Percentiles rank a stretch among this genome's conserved stretches.
Conservation (phyloP, 2,797 vertebrate genomes). For the Cyclopterus lumpus region DNA sequence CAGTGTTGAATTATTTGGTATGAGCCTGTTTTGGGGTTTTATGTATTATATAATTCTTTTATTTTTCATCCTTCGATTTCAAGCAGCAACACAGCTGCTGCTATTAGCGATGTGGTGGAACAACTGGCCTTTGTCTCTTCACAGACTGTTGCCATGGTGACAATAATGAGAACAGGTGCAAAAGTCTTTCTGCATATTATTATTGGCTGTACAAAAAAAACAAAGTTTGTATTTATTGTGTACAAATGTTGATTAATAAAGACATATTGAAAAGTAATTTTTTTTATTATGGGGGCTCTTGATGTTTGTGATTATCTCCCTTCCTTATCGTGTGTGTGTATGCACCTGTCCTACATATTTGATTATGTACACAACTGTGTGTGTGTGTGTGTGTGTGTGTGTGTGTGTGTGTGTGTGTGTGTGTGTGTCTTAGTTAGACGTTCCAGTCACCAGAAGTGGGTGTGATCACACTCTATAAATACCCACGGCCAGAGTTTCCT, state of each 20-base stretch:
- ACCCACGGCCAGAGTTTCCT: constrained; percentile 63
- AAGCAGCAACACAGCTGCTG: constrained; percentile 90
- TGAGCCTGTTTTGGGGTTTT: constrained; percentile 65
- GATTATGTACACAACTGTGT: background rate
- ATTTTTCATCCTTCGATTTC: constrained; percentile 85
- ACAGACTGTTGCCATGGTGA: constrained; percentile 86
- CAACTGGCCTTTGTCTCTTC: constrained; percentile 84
- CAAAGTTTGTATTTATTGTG: constrained; percentile 99
- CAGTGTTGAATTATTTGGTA: constrained; percentile 65
- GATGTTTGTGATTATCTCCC: background rate
- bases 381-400: background rate
- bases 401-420: background rate
- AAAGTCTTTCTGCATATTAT: constrained; percentile 91
- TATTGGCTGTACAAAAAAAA: constrained; percentile 95
- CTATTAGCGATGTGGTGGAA: constrained; percentile 73
- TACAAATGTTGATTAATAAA: constrained; percentile 99
- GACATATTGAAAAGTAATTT: constrained; percentile 70
- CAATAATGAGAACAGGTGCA: constrained; percentile 86
- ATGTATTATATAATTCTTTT: constrained; percentile 74
- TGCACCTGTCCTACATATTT: background rate
- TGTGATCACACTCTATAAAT: constrained; percentile 61
- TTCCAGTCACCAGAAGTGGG: constrained; percentile 48
- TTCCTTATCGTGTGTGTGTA: background rate
- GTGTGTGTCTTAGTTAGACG: background rate
- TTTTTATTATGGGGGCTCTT: background rate